Evolutionary conservation across 2,888 invertebrate genomes (phyloP), one percentile per base, ranked within the genome.

Genomic region (Agonopterix arenella): DNA sequence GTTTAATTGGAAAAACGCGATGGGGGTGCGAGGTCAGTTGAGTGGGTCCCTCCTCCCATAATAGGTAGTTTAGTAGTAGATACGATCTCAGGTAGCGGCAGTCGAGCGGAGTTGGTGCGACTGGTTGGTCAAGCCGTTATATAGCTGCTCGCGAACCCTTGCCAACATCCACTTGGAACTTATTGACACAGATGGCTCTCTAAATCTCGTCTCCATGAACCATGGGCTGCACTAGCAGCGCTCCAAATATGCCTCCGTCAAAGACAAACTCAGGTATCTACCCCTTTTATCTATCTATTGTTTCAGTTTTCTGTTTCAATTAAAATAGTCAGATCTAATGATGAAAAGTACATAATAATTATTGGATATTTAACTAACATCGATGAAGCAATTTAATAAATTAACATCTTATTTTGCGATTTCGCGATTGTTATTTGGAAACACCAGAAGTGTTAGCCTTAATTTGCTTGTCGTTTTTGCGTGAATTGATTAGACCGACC

Each of bases 1-100:
- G 75, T 78, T 82, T 88, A 84, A 84, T 86, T 85, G 79, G 78
- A 82, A 86, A 86, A 88, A 85, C 84, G 85, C 84, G 84, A 85
- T 79, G 84, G 86, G 88, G 88, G 84, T 81, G 85, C 86, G 86
- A 88, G 88, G 88, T 88, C 88, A 84, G 78, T 75, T 76, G 76
- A 80, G 83, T 78, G 76, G 77, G 77, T 76, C 75, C 84, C 84
- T 80, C 84, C 84, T 84, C 72, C 83, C 73, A 73, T 84, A 82
- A 80, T 80, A 79, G 76, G 76, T 53, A 53, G 50, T 53, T 53
- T 53, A 50, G 50, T 70, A 66, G 50, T 70, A 67, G 75, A 67
- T 67, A 76, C 82, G 88, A 86, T 88, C 88, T 84, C 57, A 47
- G 62, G 60, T 45, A 53, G 54, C 51, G 64, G 61, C 80, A 84